Conservation (phyloP, 2,888 invertebrate species). For the Leptura quadrifasciata region DNA sequence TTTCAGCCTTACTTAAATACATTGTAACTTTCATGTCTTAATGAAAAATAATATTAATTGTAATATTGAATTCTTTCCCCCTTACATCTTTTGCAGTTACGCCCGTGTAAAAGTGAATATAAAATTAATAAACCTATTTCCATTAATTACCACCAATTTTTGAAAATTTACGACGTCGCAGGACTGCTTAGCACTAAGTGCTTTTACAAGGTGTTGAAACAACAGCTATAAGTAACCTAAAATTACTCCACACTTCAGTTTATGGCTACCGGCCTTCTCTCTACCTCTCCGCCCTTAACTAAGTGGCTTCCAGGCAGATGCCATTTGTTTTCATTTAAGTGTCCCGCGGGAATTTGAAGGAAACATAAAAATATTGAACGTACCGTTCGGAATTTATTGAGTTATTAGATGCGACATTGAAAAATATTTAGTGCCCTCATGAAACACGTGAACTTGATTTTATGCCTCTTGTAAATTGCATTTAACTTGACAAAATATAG, state of each 20-base stretch:
- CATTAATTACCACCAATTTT: conserved; percentile 55
- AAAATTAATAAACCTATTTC: conserved; percentile 53
- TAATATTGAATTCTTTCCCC: too few relatives aligned
- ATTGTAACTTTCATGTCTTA: too few relatives aligned
- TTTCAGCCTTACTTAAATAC: too few relatives aligned
- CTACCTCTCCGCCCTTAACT: conserved; percentile 30
- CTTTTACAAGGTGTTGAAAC: conserved; percentile 54
- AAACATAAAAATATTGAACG: conserved; percentile 61
- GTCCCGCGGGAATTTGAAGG: conserved; percentile 63
- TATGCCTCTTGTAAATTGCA: conserved; percentile 51
- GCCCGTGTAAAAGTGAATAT: conserved; percentile 38
- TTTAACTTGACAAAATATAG: conserved; percentile 20
- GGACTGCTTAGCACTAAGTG: conserved; percentile 56
- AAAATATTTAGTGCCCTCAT: conserved; percentile 48
- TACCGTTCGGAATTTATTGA: conserved; percentile 53
- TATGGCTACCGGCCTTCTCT: conserved; percentile 24
- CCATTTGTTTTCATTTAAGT: conserved; percentile 69
- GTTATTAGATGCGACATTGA: conserved; percentile 58
- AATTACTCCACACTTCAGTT: conserved; percentile 40
- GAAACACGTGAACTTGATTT: conserved; percentile 53
- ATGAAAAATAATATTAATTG: too few relatives aligned
- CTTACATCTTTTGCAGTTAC: neutral
- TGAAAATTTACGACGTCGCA: conserved; percentile 52
- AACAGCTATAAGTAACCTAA: conserved; percentile 46
- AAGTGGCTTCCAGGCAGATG: conserved; percentile 48